A percentile compares a stretch with the other conserved stretches of the same genome.
phyloP scores from a whole-genome alignment of 2,113 vertebrate species.

The Rhinogobius similis region DNA sequence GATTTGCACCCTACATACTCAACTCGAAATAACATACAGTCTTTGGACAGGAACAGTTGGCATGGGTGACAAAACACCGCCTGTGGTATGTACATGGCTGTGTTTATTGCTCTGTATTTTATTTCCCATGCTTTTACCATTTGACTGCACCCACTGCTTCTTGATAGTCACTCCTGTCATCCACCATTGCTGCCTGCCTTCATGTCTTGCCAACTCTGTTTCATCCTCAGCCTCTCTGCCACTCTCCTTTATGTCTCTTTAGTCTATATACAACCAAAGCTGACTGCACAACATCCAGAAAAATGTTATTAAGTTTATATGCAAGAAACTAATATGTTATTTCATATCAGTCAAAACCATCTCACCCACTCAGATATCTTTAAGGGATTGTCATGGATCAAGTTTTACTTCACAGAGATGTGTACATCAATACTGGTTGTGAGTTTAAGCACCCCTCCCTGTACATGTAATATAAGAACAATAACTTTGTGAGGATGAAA shows the following conservation, averaged over 20 bases:
- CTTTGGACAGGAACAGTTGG: no score
- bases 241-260: conserved; percentile 16
- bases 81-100: conserved; percentile 44
- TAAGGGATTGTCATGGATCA: no score
- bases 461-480: background rate
- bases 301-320: conserved; percentile 28
- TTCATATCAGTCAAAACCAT: background rate
- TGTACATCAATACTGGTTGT: no score
- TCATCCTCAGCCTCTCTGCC: conserved; percentile 52
- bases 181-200: conserved; percentile 60
- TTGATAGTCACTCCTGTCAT: conserved; percentile 69
- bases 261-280: background rate
- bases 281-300: conserved; percentile 21
- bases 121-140: conserved; percentile 56
- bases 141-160: conserved; percentile 60
- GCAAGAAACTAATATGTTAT: background rate
- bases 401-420: no score
- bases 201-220: conserved; percentile 70
- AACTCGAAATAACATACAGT: no score
- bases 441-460: no score
- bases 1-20: no score
- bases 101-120: conserved; percentile 45
- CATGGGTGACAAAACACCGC: conserved; percentile 29
- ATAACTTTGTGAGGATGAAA: background rate
- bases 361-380: background rate